Evolutionary conservation across 2,888 invertebrate species (phyloP).

Genomic region (Chromoteleia sp.): DNA sequence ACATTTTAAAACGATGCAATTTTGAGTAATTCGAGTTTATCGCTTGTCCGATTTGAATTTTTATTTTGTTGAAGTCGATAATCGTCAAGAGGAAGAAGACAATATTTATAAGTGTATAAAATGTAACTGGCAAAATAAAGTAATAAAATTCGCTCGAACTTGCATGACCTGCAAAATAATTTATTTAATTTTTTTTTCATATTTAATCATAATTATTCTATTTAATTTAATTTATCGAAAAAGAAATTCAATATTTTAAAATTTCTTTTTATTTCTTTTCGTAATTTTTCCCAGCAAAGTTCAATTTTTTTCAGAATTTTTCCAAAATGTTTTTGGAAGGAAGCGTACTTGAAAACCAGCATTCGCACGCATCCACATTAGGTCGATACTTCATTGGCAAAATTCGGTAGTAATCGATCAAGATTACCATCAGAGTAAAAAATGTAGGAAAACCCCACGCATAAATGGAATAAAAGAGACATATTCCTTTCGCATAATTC

Average conservation of each 20-base stretch:
- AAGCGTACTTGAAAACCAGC: slow-evolving; percentile 12
- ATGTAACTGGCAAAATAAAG: not conserved
- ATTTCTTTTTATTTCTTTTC: not conserved
- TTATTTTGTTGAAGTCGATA: slow-evolving; percentile 9
- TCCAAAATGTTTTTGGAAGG: too few species aligned
- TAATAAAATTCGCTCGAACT: slow-evolving; percentile 12
- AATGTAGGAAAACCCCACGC: slow-evolving; percentile 16
- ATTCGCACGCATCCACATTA: not conserved
- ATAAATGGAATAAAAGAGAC: not conserved
- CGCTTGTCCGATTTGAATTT: slow-evolving; percentile 1
- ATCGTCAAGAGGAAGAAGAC: slow-evolving; percentile 2
- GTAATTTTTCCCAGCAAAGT: too few species aligned
- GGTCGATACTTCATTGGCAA: slow-evolving; percentile 4
- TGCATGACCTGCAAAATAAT: slow-evolving; percentile 1
- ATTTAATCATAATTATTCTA: too few species aligned
- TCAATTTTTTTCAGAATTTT: too few species aligned
- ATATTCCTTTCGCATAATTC: not conserved
- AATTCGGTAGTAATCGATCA: not conserved
- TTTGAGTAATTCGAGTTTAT: not conserved
- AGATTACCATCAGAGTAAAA: not conserved
- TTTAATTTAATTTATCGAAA: too few species aligned
- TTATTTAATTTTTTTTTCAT: not conserved
- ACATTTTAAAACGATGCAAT: not conserved
- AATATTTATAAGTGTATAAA: not conserved
- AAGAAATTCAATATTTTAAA: not conserved